phyloP scores from a whole-genome alignment of 1,140 invertebrate genomes.

The Drosophila sp. region DNA sequence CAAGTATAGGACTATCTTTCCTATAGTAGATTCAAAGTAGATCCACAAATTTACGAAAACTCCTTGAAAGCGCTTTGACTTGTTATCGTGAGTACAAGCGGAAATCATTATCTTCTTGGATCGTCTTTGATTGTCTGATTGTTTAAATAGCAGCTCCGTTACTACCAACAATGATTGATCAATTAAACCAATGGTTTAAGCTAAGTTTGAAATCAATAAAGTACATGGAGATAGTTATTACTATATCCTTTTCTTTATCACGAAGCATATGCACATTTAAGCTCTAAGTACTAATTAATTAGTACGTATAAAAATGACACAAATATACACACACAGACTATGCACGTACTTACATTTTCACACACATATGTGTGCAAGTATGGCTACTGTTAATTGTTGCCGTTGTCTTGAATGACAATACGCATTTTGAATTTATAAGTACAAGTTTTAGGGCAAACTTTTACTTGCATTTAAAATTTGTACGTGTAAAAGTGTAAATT shows the following conservation, averaged over 20 bases:
- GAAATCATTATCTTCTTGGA: too few relatives aligned
- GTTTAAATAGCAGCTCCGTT: too few relatives aligned
- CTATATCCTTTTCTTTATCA: neutral
- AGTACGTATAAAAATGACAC: neutral
- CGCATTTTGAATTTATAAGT: slow-evolving; percentile 17
- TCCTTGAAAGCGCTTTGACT: too few relatives aligned
- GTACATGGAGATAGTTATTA: too few relatives aligned
- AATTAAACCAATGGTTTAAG: too few relatives aligned
- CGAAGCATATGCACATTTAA: neutral
- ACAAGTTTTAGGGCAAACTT: slow-evolving; percentile 16
- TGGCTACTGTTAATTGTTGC: slow-evolving; percentile 14
- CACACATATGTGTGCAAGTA: neutral
- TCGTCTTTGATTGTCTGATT: too few relatives aligned
- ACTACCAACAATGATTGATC: too few relatives aligned
- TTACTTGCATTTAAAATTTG: slow-evolving; percentile 11
- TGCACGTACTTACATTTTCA: neutral
- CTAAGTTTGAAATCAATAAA: too few relatives aligned
- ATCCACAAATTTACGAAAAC: too few relatives aligned
- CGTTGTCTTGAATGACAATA: slow-evolving; percentile 5
- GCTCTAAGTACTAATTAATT: slow-evolving; percentile 5
- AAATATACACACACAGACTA: neutral
- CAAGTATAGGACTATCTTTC: neutral
- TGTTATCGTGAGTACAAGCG: too few relatives aligned
- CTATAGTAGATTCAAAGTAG: neutral
- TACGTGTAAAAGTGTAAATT: slow-evolving; percentile 15